Evolutionary conservation across 2,797 vertebrate genomes (phyloP), one percentile per base, ranked within the genome.

Genomic region (Chloroceryle inda): DNA sequence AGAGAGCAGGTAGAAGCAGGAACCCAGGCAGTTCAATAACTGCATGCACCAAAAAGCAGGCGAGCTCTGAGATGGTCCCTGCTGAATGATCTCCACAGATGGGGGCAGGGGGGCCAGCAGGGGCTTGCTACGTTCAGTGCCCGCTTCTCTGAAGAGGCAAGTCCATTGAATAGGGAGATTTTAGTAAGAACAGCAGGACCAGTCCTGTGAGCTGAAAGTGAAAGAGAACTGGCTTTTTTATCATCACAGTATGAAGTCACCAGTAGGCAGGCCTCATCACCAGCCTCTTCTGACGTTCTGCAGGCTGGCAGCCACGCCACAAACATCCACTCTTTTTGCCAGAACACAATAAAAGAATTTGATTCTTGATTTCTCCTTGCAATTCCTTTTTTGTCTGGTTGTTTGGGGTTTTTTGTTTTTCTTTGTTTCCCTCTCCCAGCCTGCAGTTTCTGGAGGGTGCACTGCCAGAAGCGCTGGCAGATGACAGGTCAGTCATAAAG

Each of bases 1-100:
- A 80, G 71, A 82, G 37, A 82, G 49, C 37, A 77, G 44, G 44
- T 63, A 87, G 84, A 95, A 94, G 73, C 77, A 82, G 58, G 58
- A 80, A 61, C 31, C 7, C 78, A 37, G 18, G 58, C 31, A 81
- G 75, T 55, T 74, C 73, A 68, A 0, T 68, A 80, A 74, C 29
- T 78, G 69, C 58, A 66, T 38, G 86, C 87, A 88, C 0, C 0
- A 62, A 62, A 92, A 88, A 92, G 82, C 87, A 88, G 64, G 82
- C 66, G 72, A 94, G 66, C 71, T 93, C 81, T 24, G 49, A 72
- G 56, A 52, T 2, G 1, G 23, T 40, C 33, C 87, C 69, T 79
- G 64, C 84, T 64, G 68, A 93, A 79, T 38, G 33, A 50, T 81
- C 64, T 83, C 59, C 56, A 72, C n/a, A 53, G 53, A 42, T 20